phyloP scores from a whole-genome alignment of 2,113 vertebrate genomes.

The Nicator chloris region DNA sequence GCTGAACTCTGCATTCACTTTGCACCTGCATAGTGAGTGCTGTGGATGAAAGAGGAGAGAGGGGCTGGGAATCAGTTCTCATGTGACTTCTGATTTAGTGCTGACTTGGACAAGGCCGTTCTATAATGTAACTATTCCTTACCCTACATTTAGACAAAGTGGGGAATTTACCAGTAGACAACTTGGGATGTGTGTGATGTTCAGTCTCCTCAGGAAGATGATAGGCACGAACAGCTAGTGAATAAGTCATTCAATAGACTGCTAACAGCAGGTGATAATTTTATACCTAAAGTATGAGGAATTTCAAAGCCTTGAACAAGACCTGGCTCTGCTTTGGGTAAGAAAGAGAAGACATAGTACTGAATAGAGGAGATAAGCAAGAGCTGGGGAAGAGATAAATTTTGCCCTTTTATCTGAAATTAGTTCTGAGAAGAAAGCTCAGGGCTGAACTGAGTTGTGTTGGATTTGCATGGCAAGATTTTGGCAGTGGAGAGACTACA shows the following conservation, averaged over 20 bases:
- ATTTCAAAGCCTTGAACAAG: neutral
- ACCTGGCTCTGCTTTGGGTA: neutral
- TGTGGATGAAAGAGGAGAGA: neutral
- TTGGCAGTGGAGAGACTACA: neutral
- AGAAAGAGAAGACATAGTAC: neutral
- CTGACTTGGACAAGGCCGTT: neutral
- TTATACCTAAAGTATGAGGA: neutral
- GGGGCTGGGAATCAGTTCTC: neutral
- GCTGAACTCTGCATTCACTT: neutral
- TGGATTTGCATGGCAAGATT: neutral
- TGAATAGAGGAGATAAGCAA: neutral
- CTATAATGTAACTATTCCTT: neutral
- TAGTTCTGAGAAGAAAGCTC: neutral
- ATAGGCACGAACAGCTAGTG: rapidly evolving
- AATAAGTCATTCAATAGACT: neutral
- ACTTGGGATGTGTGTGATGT: neutral
- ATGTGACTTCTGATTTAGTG: neutral
- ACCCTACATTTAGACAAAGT: neutral
- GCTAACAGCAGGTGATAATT: neutral
- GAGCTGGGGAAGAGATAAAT: neutral
- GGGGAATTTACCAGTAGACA: neutral
- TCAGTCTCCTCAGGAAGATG: neutral
- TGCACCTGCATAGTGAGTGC: neutral
- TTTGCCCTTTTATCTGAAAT: neutral
- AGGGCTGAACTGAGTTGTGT: neutral